Conservation (phyloP, 2,888 invertebrate species). For the Cephus pulcher region DNA sequence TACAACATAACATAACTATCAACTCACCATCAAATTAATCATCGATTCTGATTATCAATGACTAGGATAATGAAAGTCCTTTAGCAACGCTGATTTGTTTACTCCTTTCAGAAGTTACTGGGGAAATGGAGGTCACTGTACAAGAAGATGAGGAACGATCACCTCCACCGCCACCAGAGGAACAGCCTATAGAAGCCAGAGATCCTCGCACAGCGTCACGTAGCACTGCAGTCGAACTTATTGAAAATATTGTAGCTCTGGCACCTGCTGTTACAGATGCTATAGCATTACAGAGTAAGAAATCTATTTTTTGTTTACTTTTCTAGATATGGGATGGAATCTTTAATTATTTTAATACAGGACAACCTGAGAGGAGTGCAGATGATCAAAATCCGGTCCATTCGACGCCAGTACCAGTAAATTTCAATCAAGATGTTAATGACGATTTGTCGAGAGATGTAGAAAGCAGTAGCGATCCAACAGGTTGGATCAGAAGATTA, state of each 20-base stretch:
- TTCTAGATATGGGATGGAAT: conserved; percentile 17
- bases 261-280: conserved; percentile 42
- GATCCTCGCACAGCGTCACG: conserved; percentile 49
- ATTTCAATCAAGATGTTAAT: conserved; percentile 46
- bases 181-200: conserved; percentile 26
- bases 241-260: conserved; percentile 63
- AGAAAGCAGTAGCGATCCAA: conserved; percentile 41
- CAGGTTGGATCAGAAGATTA: conserved; percentile 54
- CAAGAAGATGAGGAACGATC: conserved; percentile 59
- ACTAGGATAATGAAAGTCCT: not conserved
- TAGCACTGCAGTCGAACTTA: conserved; percentile 58
- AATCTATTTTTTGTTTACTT: conserved; percentile 4
- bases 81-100: not conserved
- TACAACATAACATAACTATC: not conserved
- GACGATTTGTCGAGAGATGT: conserved; percentile 47
- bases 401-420: conserved; percentile 40
- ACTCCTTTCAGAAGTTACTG: conserved; percentile 48
- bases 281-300: conserved; percentile 47
- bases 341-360: conserved; percentile 21
- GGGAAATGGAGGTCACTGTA: conserved; percentile 62
- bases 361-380: conserved; percentile 33
- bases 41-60: not conserved
- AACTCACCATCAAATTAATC: not conserved
- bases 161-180: conserved; percentile 47
- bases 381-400: conserved; percentile 21